phyloP scores from a whole-genome alignment of 2,888 invertebrate genomes.

The Diloba caeruleocephala region DNA sequence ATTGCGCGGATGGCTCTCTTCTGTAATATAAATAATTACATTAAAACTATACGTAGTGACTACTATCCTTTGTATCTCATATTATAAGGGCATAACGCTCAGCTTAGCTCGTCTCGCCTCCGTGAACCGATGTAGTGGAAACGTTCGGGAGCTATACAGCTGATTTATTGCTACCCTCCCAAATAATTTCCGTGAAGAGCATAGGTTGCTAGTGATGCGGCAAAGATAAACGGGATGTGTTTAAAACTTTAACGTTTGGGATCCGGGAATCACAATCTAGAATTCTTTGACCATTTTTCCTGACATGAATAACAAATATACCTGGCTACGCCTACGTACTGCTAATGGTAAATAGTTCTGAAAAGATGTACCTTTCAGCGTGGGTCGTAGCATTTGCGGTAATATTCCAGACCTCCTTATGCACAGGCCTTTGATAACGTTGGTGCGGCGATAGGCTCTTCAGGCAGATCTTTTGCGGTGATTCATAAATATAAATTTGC shows the following conservation, averaged over 20 bases:
- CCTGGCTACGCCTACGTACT: too few relatives aligned
- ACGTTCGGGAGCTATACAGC: slow-evolving; percentile 46
- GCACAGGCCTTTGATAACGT: too few relatives aligned
- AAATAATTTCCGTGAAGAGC: slow-evolving; percentile 48
- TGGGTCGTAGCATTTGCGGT: too few relatives aligned
- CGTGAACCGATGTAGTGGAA: slow-evolving; percentile 43
- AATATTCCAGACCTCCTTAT: too few relatives aligned
- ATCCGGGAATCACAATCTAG: neutral
- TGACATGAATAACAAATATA: too few relatives aligned
- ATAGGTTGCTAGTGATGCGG: slow-evolving; percentile 43
- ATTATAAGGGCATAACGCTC: slow-evolving; percentile 17
- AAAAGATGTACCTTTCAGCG: too few relatives aligned
- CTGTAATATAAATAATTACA: neutral
- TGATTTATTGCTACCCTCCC: slow-evolving; percentile 51
- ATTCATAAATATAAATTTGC: too few relatives aligned
- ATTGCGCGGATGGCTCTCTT: too few relatives aligned
- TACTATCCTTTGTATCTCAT: slow-evolving; percentile 14
- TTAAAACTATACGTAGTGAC: slow-evolving; percentile 26
- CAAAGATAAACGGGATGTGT: neutral
- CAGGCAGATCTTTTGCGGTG: too few relatives aligned
- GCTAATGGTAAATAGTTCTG: too few relatives aligned
- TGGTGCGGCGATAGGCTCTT: too few relatives aligned
- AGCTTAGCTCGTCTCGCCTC: slow-evolving; percentile 7
- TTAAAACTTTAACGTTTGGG: neutral
- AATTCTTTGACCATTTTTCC: too few relatives aligned